Evolutionary conservation across 2,888 invertebrate species (phyloP), one percentile per base, ranked within the genome.

Genomic region (Arge pagana): DNA sequence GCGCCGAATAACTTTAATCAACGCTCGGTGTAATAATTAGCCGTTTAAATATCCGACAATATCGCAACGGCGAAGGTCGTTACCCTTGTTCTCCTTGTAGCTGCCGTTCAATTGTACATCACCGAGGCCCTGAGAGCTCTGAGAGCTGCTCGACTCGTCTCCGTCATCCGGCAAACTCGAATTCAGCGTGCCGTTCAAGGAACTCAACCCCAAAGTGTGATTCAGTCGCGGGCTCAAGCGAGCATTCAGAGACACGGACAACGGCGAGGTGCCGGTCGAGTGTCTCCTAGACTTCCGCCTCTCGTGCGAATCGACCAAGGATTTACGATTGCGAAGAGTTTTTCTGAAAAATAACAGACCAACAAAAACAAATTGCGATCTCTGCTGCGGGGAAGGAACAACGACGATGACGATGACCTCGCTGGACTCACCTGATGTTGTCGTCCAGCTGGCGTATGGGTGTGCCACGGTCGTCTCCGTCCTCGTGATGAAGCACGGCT

Each of bases 401-500:
- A 33, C 33, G 33, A 8, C 33, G 3, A 11, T 1, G 15, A 7
- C 13, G 2, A 3, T 3, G 7, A 11, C 3, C 3, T 33, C 11
- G 15, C 11, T 13, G 3, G n/a, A 35, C 45, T 45, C 15, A 81
- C 82, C 82, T 80, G 67, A 81, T 80, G 56, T 78, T 78, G 54
- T 82, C 81, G 64, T 82, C 82, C 48, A 82, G 73, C 57, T 81
- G 80, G 56, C 79, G 74, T 72, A 83, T 81, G 1, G 88, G 86
- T 18, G 85, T 85, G 4, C 83, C 85, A 58, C 82, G 80, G 59
- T 85, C 85, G 68, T 89, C 89, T 1, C 90, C 93, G 72, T 94
- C 93, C 77, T 93, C 93, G 72, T 87, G 90, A 70, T 90, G 87
- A 31, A 97, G 79, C 19, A 96, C 94, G 33, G 95, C 92, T 77